A percentile compares a stretch with the other conserved stretches of the same genome.
Conservation (phyloP, 2,888 invertebrate species). For the Buathra laborator region DNA sequence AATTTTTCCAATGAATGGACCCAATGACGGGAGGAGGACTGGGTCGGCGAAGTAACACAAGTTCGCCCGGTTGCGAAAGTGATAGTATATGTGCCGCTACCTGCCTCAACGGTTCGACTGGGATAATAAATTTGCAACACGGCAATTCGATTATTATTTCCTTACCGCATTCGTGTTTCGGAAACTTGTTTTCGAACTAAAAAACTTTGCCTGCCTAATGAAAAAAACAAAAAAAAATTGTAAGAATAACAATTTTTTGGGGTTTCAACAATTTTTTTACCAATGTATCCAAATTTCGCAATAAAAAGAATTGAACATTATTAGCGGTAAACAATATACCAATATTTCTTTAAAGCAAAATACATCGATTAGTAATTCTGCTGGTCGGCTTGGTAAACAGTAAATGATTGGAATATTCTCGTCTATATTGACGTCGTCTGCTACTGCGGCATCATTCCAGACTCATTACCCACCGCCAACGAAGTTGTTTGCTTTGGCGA, state of each 20-base stretch:
- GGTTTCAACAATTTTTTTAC: no score
- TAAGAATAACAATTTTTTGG: no score
- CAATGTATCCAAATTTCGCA: no score
- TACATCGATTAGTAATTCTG: no score
- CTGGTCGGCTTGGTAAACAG: neutral
- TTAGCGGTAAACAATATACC: no score
- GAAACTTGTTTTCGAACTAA: neutral
- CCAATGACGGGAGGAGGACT: conserved; percentile 9
- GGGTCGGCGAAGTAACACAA: conserved; percentile 21
- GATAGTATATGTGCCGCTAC: neutral
- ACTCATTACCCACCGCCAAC: conserved; percentile 29
- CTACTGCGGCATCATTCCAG: neutral
- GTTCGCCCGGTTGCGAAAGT: conserved; percentile 34
- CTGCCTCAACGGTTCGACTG: neutral
- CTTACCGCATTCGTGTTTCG: conserved; percentile 15
- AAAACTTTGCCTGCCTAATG: neutral
- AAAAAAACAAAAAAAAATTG: no score
- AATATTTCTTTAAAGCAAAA: no score
- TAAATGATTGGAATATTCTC: neutral
- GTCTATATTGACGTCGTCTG: neutral
- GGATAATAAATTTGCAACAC: neutral
- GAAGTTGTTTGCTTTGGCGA: conserved; percentile 41
- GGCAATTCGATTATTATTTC: neutral
- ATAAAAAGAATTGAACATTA: no score
- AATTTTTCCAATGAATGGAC: conserved; percentile 37